These are phyloP conservation scores for Hirtodrosophila duncani DNA, from an alignment of 2,888 invertebrate species.

Conservation along the genomic window DNA sequence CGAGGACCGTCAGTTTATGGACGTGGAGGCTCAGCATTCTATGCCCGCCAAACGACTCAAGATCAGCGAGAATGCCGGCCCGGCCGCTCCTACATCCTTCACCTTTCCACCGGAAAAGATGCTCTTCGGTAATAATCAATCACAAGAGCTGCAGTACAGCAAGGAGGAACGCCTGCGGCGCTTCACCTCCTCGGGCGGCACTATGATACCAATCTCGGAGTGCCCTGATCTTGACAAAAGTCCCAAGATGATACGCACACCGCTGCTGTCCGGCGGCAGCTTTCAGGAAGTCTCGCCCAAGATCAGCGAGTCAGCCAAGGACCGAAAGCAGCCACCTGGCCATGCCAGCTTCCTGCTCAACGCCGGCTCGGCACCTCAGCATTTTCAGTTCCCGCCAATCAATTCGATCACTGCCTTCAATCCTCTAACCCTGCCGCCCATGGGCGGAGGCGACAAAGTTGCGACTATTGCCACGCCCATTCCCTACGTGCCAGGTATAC, in stretches of 20 bases:
- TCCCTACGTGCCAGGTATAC: conserved; percentile 92
- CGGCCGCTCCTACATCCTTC: conserved; percentile 7
- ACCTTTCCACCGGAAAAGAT: conserved; percentile 33
- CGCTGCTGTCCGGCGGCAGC: conserved; percentile 91
- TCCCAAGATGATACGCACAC: conserved; percentile 88
- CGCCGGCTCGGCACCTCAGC: conserved; percentile 75
- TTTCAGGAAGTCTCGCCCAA: conserved; percentile 80
- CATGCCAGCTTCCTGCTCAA: conserved; percentile 23
- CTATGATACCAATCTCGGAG: conserved; percentile 82
- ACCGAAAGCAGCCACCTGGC: conserved; percentile 33
- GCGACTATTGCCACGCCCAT: conserved; percentile 78
- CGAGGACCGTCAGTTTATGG: conserved; percentile 68
- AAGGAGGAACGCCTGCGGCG: conserved; percentile 74
- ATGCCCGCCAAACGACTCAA: conserved; percentile 55
- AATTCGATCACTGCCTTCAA: conserved; percentile 85
- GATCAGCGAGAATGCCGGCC: conserved; percentile 25
- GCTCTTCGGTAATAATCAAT: conserved; percentile 23
- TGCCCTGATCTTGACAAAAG: conserved; percentile 82
- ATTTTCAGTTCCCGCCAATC: conserved; percentile 84
- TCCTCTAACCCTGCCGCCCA: conserved; percentile 83
- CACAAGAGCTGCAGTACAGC: conserved; percentile 62
- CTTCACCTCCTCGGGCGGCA: conserved; percentile 76
- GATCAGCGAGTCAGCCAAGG: conserved; percentile 51
- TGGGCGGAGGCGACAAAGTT: conserved; percentile 67
- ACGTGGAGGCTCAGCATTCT: conserved; percentile 4